Conservation (phyloP, 2,113 vertebrate species). For the Halcyon malimbica region DNA sequence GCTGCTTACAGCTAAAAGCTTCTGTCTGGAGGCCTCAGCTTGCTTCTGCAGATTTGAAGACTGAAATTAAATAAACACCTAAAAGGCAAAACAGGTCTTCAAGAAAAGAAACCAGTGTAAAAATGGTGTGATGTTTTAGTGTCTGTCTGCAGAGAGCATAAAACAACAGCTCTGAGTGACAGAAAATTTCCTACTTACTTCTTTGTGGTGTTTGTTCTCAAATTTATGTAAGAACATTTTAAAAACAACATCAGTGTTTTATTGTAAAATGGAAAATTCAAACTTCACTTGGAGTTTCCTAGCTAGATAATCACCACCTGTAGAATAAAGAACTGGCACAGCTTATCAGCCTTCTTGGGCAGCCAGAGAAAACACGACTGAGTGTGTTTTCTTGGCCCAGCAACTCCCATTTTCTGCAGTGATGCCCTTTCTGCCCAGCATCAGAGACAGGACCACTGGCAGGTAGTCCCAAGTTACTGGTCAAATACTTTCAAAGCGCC, state of each 20-base stretch:
- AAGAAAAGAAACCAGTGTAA: neutral
- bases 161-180: neutral
- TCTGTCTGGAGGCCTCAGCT: neutral
- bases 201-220: neutral
- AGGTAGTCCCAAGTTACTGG: accelerated
- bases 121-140: neutral
- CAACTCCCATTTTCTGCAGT: neutral
- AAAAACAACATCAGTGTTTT: neutral
- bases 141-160: neutral
- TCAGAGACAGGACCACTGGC: neutral
- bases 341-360: neutral
- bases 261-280: neutral
- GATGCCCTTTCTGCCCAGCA: neutral
- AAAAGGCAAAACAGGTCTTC: neutral
- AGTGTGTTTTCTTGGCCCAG: neutral
- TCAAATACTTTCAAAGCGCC: neutral
- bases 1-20: neutral
- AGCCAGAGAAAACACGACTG: neutral
- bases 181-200: neutral
- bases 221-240: neutral
- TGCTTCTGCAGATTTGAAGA: neutral
- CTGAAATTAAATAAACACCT: neutral
- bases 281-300: neutral
- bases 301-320: neutral
- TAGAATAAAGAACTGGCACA: neutral